These are phyloP conservation scores for Pedionomus torquatus DNA, from an alignment of 2,113 vertebrate genomes.

Conservation along the genomic window DNA sequence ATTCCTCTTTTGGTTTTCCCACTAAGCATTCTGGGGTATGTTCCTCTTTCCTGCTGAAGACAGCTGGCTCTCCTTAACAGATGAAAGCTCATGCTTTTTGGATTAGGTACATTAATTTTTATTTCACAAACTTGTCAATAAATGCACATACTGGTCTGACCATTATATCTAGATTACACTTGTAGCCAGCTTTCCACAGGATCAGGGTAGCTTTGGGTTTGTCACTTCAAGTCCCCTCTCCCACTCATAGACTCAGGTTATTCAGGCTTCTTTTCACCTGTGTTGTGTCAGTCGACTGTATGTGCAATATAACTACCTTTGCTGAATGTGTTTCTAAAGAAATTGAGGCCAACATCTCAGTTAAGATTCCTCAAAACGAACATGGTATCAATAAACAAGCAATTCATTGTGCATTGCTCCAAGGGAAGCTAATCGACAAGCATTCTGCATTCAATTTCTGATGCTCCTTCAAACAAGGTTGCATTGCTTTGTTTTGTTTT, in stretches of 20 bases:
- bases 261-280: neutral
- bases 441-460: neutral
- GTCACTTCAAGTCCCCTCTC: neutral
- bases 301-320: neutral
- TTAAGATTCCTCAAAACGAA: neutral
- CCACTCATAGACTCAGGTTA: neutral
- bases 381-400: neutral
- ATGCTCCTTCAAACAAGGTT: neutral
- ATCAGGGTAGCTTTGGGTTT: neutral
- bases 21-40: neutral
- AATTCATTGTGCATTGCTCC: neutral
- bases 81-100: neutral
- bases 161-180: neutral
- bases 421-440: neutral
- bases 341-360: neutral
- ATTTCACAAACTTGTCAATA: neutral
- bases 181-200: neutral
- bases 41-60: neutral
- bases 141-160: neutral
- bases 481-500: neutral
- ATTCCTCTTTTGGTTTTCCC: neutral
- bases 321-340: neutral
- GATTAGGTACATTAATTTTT: neutral
- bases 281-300: neutral
- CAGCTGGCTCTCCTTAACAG: neutral